These are phyloP conservation scores for Vicugna pacos DNA, from an alignment of 2,113 vertebrate genomes.

Conservation along the genomic window DNA sequence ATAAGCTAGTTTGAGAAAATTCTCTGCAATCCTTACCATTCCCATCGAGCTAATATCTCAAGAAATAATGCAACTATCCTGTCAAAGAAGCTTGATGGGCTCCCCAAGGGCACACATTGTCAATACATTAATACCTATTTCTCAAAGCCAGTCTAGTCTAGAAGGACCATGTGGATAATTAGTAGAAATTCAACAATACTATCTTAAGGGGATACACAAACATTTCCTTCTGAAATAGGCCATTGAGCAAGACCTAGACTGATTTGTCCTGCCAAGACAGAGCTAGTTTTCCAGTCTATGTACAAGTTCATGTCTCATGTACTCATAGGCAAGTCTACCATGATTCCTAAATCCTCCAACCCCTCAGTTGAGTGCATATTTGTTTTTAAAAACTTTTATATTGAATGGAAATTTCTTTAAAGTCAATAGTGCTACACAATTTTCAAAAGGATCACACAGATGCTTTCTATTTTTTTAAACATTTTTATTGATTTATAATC, in stretches of 20 bases:
- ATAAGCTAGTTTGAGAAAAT: neutral
- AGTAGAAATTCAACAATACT: neutral
- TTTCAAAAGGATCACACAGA: no score
- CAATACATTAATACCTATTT: neutral
- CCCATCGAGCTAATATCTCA: neutral
- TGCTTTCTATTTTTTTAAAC: no score
- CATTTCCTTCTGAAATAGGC: neutral
- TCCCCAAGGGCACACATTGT: neutral
- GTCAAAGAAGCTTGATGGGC: neutral
- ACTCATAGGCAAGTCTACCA: neutral
- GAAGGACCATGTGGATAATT: neutral
- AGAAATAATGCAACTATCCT: neutral
- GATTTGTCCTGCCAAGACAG: neutral
- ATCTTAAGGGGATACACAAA: neutral
- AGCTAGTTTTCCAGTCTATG: neutral
- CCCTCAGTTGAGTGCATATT: neutral
- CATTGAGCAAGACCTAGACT: neutral
- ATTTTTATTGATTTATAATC: no score
- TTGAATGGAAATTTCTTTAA: no score
- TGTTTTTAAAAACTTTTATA: no score
- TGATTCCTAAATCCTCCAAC: neutral
- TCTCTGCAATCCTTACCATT: neutral
- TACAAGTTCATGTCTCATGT: neutral
- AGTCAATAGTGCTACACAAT: no score
- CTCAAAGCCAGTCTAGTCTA: neutral